A percentile compares a stretch with the other conserved stretches of the same genome.
phyloP scores from a whole-genome alignment of 1,140 invertebrate genomes.

The Coptotermes formosanus region DNA sequence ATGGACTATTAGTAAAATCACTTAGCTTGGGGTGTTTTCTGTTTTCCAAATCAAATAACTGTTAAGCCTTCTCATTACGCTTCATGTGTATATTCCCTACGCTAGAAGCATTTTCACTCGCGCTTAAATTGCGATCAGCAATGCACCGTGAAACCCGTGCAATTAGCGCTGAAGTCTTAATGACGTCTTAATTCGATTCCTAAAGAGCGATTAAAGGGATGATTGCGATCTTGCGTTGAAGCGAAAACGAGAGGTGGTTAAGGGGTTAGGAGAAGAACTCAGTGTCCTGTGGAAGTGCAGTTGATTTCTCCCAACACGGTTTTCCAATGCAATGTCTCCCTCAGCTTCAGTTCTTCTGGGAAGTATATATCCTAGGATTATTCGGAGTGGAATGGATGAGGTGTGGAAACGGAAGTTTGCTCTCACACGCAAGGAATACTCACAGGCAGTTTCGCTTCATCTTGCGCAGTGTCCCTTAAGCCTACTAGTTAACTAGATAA shows the following conservation, averaged over 20 bases:
- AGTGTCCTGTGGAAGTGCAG: background rate
- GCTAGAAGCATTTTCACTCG: background rate
- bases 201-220: background rate
- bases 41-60: background rate
- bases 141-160: background rate
- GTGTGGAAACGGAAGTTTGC: no score
- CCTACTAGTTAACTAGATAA: no score
- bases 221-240: background rate
- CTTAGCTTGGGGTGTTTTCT: conserved; percentile 2
- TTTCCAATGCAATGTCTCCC: no score
- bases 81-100: background rate
- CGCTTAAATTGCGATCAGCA: background rate
- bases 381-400: no score
- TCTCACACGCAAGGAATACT: no score
- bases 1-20: background rate
- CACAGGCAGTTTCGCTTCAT: no score
- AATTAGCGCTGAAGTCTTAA: background rate
- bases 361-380: no score
- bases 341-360: no score
- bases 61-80: background rate
- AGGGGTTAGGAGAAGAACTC: background rate
- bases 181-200: conserved; percentile 7
- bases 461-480: no score
- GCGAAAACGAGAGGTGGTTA: background rate
- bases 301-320: no score